Conservation (phyloP, 2,113 vertebrate species). For the Arenaria interpres region DNA sequence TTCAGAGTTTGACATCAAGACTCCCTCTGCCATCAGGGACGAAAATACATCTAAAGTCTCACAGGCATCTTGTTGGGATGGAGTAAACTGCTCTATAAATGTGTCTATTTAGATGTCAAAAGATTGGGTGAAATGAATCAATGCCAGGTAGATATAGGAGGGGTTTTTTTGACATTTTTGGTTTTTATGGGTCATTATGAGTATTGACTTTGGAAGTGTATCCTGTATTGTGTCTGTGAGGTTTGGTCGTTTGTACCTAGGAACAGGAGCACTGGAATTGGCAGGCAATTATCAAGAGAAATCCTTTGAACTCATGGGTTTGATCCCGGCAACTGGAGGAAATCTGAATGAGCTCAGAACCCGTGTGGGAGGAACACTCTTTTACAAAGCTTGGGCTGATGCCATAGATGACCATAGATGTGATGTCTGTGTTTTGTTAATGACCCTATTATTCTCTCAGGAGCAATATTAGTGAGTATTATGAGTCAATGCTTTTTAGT, state of each 20-base stretch:
- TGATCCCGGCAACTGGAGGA: slow-evolving; percentile 11
- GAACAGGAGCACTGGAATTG: neutral
- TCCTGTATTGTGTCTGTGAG: neutral
- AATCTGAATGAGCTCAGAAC: neutral
- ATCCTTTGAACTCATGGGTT: neutral
- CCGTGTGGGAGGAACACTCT: neutral
- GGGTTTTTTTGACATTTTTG: neutral
- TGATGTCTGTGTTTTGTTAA: slow-evolving; percentile 12
- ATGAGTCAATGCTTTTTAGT: neutral
- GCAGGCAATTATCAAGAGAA: neutral
- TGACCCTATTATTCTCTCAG: neutral
- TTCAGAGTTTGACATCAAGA: neutral
- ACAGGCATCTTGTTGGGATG: neutral
- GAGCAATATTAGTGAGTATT: neutral
- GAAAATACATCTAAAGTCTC: neutral
- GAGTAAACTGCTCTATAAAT: neutral
- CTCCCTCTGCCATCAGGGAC: neutral
- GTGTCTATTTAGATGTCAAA: neutral
- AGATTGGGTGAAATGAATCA: neutral
- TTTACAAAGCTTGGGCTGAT: slow-evolving; percentile 15
- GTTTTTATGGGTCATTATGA: neutral
- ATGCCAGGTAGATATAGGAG: neutral
- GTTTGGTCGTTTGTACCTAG: neutral
- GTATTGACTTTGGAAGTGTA: neutral
- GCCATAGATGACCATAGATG: neutral